phyloP scores from a whole-genome alignment of 2,113 vertebrate species.

The Hirundichthys speculiger region DNA sequence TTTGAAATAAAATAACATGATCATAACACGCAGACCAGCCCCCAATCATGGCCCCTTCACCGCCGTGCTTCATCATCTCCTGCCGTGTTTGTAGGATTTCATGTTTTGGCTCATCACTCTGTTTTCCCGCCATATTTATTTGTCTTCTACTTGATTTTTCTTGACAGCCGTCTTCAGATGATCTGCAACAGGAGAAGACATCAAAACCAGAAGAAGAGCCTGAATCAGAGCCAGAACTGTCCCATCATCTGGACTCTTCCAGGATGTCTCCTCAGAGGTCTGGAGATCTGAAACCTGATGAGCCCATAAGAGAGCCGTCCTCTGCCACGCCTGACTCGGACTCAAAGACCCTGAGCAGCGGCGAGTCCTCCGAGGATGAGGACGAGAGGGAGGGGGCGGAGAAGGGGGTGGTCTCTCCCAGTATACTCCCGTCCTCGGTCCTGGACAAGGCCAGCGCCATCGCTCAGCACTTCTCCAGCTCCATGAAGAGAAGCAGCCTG shows the following conservation, averaged over 20 bases:
- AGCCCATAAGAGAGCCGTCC: neutral
- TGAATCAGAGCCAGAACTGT: slow-evolving; percentile 8
- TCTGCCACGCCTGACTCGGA: slow-evolving; percentile 59
- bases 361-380: slow-evolving; percentile 86
- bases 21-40: too few relatives aligned
- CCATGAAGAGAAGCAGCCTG: slow-evolving; percentile 79
- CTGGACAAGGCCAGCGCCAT: slow-evolving; percentile 89
- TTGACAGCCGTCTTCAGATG: slow-evolving; percentile 4
- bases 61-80: too few relatives aligned
- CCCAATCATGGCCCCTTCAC: too few relatives aligned
- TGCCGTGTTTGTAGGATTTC: too few relatives aligned
- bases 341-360: slow-evolving; percentile 83
- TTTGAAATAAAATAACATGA: too few relatives aligned
- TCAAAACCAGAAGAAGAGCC: neutral
- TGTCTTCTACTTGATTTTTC: neutral
- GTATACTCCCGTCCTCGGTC: slow-evolving; percentile 91
- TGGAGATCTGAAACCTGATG: slow-evolving; percentile 10
- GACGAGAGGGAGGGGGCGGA: slow-evolving; percentile 60
- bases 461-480: slow-evolving; percentile 83
- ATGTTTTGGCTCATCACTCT: too few relatives aligned
- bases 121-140: neutral
- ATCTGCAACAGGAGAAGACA: slow-evolving; percentile 19
- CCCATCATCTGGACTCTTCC: neutral
- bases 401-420: slow-evolving; percentile 34
- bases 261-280: slow-evolving; percentile 14